These are phyloP conservation scores for Spheniscus humboldti DNA, from an alignment of 2,797 vertebrate species.

Conservation along the genomic window DNA sequence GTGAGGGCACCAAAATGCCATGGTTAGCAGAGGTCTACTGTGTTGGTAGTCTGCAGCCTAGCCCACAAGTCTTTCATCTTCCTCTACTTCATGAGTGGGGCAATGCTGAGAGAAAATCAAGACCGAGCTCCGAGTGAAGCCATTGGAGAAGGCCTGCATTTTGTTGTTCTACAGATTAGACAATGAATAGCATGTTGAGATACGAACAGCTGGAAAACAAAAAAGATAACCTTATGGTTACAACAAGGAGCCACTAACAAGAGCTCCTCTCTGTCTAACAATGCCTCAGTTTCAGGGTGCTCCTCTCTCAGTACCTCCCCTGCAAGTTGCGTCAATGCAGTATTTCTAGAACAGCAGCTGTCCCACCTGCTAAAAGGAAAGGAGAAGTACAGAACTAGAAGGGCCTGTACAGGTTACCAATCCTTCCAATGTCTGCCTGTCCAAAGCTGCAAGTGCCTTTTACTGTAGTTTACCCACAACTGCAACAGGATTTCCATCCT, in stretches of 20 bases:
- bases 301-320: not conserved
- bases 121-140: not conserved
- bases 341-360: not conserved
- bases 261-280: not conserved
- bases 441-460: not conserved
- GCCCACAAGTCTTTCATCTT: rapidly evolving
- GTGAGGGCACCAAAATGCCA: not conserved
- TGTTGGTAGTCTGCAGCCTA: not conserved
- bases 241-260: not conserved
- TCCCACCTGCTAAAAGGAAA: not conserved
- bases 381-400: not conserved
- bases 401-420: not conserved
- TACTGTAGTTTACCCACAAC: not conserved
- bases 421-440: not conserved
- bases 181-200: rapidly evolving
- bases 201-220: not conserved
- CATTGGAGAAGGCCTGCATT: not conserved
- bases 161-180: not conserved
- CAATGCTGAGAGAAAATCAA: not conserved
- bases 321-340: not conserved
- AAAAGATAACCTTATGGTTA: not conserved
- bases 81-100: not conserved
- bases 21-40: not conserved
- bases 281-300: not conserved
- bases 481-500: not conserved